Evolutionary conservation across 1,140 invertebrate species (phyloP), one percentile per base, ranked within the genome.

Genomic region (Drosophila busckii): DNA sequence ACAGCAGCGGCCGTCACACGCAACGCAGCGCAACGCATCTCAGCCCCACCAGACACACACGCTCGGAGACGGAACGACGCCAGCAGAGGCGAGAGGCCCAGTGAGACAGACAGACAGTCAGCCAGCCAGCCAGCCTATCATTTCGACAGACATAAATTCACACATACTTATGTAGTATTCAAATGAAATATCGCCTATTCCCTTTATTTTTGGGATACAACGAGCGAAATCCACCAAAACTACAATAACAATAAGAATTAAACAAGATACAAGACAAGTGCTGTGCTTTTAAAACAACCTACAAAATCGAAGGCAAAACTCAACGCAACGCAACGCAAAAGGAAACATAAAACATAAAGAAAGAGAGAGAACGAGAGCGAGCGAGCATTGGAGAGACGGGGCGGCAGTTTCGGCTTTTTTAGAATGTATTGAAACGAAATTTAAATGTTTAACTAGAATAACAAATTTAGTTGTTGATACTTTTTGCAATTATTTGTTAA

Each of bases 401-500:
- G 75, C 73, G 73, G 73, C 75, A 55, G 66, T 65, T 82, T 80
- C 54, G 50, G 59, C 42, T 82, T 80, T 41, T 68, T 64, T 82
- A 80, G 75, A 37, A 78, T 78, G 71, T 76, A 76, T 80, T 68
- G 48, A 55, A 49, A n/a, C n/a, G n/a, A n/a, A 70, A 76, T 64
- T 61, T 63, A 78, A 76, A 83, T 61, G 70, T 80, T 80, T 69
- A 84, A 78, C 64, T 84, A 84, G 78, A 84, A 84, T 84, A 84
- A 84, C 80, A 84, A 84, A 84, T 84, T 84, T 80, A 80, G 71
- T 73, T 80, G 71, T 84, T 80, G 73, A 84, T 84, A 84, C 64
- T 84, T 84, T 63, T 73, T 61, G 54, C 71, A 84, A 84, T 76
- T 83, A 69, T 70, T 76, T 83, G 76, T 82, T 83, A 56, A 82